These are phyloP conservation scores for Tineola bisselliella DNA, from an alignment of 2,888 invertebrate species.

Conservation along the genomic window DNA sequence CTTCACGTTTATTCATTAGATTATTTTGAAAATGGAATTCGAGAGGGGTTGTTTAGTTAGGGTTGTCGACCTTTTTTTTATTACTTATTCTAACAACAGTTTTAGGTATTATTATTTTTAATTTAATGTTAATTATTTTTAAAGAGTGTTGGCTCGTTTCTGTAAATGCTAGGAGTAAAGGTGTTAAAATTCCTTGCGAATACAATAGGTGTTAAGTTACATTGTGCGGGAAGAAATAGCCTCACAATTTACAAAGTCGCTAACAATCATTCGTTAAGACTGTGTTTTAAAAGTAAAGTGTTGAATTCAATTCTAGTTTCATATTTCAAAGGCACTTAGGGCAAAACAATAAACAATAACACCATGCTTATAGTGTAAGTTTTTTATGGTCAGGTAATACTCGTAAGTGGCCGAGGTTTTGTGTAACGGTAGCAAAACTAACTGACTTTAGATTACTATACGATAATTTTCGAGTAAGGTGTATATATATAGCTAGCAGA, in stretches of 20 bases:
- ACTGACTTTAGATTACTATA: background rate
- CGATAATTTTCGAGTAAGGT: background rate
- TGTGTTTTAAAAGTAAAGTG: background rate
- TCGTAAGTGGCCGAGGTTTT: background rate
- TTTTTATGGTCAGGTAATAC: conserved; percentile 2
- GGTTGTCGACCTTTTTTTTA: too few species aligned
- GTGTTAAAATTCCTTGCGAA: too few species aligned
- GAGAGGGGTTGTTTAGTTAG: background rate
- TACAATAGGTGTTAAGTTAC: background rate
- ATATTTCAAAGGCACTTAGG: background rate
- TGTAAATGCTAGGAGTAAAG: too few species aligned
- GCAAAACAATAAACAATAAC: background rate
- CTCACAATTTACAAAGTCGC: background rate
- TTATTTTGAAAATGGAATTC: background rate
- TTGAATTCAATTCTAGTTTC: background rate
- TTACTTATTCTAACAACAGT: too few species aligned
- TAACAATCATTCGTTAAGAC: too few species aligned
- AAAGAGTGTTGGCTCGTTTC: too few species aligned
- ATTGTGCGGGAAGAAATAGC: background rate
- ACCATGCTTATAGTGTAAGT: background rate
- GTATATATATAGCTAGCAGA: too few species aligned
- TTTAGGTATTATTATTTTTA: too few species aligned
- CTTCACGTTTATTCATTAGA: background rate
- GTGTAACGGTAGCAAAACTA: background rate
- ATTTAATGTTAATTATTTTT: too few species aligned